These are phyloP conservation scores for Tragelaphus imberbis DNA, from an alignment of 2,113 vertebrate genomes.

Conservation along the genomic window DNA sequence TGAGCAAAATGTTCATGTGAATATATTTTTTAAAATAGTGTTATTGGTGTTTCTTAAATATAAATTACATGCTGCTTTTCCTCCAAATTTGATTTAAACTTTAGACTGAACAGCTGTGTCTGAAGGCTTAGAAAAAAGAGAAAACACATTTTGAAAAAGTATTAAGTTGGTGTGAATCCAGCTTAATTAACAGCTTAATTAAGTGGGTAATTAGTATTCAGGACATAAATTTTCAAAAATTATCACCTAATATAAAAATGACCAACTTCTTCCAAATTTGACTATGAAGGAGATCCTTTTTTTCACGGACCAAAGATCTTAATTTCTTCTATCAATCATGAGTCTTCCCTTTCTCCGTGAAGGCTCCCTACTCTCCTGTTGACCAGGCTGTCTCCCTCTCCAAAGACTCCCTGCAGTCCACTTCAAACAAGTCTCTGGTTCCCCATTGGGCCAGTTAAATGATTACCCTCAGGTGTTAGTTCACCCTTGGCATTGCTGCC, in stretches of 20 bases:
- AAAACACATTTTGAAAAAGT: not conserved
- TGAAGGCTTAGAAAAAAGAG: not conserved
- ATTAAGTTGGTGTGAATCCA: not conserved
- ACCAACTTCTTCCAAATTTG: not conserved
- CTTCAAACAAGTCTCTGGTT: slow-evolving; percentile 47
- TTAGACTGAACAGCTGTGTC: not conserved
- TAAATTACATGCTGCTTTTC: slow-evolving; percentile 38
- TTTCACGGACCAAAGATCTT: not conserved
- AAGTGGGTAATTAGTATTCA: not conserved
- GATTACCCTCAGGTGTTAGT: slow-evolving; percentile 46
- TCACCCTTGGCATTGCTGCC: slow-evolving; percentile 29
- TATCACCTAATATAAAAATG: not conserved
- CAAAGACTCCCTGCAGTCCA: slow-evolving; percentile 11
- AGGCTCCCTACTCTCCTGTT: not conserved
- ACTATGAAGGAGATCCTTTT: not conserved
- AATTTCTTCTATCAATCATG: slow-evolving; percentile 51
- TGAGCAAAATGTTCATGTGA: not conserved
- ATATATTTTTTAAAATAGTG: slow-evolving; percentile 40
- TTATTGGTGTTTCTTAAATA: slow-evolving; percentile 60
- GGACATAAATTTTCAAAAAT: not conserved
- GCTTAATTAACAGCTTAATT: not conserved
- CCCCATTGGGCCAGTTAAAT: slow-evolving; percentile 36
- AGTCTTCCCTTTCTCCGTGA: not conserved
- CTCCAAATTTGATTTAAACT: slow-evolving; percentile 33
- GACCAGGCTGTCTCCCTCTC: not conserved